Percentiles rank a stretch among this genome's conserved stretches.
Conservation (phyloP, 2,888 invertebrate species). For the Heliconius ismenius region DNA sequence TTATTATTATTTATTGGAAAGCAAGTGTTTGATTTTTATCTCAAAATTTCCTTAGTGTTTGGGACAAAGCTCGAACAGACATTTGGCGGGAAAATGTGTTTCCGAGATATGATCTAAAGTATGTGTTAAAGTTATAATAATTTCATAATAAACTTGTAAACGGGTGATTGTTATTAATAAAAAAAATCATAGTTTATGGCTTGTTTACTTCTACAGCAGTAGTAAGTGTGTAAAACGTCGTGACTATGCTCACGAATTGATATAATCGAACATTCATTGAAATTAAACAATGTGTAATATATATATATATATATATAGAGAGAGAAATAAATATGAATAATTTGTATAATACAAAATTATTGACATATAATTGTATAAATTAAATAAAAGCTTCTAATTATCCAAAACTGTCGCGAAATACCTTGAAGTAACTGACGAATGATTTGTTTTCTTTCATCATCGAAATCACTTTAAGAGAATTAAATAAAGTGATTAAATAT, state of each 20-base stretch:
- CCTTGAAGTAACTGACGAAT: not conserved
- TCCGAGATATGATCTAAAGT: not conserved
- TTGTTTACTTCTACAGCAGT: slow-evolving; percentile 30
- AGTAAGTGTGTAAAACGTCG: slow-evolving; percentile 47
- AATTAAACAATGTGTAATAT: slow-evolving; percentile 31
- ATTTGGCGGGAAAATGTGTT: slow-evolving; percentile 4
- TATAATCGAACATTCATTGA: slow-evolving; percentile 18
- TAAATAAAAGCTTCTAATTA: not conserved
- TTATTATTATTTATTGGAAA: not conserved
- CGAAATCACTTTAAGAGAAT: not conserved
- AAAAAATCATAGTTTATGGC: slow-evolving; percentile 23
- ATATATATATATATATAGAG: too few species aligned
- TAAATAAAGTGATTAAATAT: not conserved
- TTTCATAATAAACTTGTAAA: not conserved
- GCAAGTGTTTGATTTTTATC: not conserved
- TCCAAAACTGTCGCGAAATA: not conserved
- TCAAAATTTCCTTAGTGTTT: not conserved
- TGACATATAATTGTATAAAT: not conserved
- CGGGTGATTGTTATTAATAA: slow-evolving; percentile 31
- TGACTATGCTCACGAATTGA: slow-evolving; percentile 54
- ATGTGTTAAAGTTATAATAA: not conserved
- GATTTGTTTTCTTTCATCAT: not conserved
- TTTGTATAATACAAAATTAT: not conserved
- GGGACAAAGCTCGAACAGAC: not conserved
- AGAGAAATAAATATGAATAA: not conserved